Conservation (phyloP, 2,888 invertebrate genomes). For the Trachelus tabidus region DNA sequence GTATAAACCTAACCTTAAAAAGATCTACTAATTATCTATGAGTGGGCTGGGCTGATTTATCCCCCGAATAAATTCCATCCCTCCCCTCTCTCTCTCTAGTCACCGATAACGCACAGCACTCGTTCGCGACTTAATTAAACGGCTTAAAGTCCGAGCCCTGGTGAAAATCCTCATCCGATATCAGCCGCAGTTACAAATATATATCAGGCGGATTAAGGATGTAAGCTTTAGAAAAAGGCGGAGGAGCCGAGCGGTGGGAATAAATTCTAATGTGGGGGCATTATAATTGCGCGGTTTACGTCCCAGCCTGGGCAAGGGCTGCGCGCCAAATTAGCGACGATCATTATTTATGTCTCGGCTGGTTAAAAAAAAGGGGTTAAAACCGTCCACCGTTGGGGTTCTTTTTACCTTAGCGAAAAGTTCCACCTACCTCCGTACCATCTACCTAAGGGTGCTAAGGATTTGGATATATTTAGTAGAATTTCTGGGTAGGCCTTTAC, state of each 20-base stretch:
- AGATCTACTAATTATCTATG: not conserved
- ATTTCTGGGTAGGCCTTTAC: not conserved
- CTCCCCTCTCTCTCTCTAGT: not conserved
- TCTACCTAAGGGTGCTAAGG: not conserved
- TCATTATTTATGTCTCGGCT: slow-evolving; percentile 63
- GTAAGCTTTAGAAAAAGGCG: slow-evolving; percentile 63
- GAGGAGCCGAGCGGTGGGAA: slow-evolving; percentile 49
- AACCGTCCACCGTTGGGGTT: slow-evolving; percentile 37
- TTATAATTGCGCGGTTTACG: slow-evolving; percentile 65
- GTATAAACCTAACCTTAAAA: not conserved
- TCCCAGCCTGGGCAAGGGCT: slow-evolving; percentile 46
- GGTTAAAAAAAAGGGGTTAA: slow-evolving; percentile 59
- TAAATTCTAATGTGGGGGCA: slow-evolving; percentile 65
- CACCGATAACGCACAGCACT: slow-evolving; percentile 4
- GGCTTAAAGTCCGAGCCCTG: slow-evolving; percentile 35
- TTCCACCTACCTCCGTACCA: not conserved
- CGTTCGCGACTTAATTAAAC: slow-evolving; percentile 46
- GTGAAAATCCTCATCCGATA: slow-evolving; percentile 37
- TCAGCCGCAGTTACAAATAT: slow-evolving; percentile 40
- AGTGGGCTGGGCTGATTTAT: not conserved
- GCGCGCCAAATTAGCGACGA: slow-evolving; percentile 64
- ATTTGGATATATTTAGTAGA: not conserved
- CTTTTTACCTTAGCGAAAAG: not conserved
- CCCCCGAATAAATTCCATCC: not conserved
- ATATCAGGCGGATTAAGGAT: slow-evolving; percentile 63